Conservation (phyloP, 2,888 invertebrate genomes). For the Drosophila mimica region DNA sequence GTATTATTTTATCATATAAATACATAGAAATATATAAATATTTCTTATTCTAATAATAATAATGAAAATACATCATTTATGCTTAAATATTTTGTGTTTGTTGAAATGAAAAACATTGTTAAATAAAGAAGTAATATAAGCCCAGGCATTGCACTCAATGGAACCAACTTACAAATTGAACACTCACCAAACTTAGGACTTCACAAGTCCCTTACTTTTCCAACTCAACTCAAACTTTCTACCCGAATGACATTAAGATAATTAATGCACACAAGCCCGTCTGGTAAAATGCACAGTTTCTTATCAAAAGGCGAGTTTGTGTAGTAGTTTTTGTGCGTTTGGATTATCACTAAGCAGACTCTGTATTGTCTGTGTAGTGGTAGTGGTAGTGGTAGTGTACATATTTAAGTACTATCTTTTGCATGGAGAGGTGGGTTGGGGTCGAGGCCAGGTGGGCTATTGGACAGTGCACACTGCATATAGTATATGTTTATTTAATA, state of each 20-base stretch:
- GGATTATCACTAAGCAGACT: neutral
- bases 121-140: neutral
- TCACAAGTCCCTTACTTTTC: neutral
- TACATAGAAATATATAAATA: conserved; percentile 15
- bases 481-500: conserved; percentile 10
- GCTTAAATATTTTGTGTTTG: neutral
- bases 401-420: neutral
- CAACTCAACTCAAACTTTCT: neutral
- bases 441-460: conserved; percentile 10
- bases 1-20: conserved; percentile 8
- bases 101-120: neutral
- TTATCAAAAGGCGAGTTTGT: conserved; percentile 9
- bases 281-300: neutral
- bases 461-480: neutral
- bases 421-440: neutral
- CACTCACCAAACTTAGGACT: neutral
- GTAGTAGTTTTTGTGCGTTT: conserved; percentile 8
- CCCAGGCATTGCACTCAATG: neutral
- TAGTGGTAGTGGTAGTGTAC: too few relatives aligned
- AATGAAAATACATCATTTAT: neutral
- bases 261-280: neutral
- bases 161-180: neutral
- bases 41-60: conserved; percentile 5
- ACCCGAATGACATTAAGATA: neutral
- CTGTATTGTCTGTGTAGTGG: neutral